Evolutionary conservation across 2,113 vertebrate species (phyloP), one percentile per base, ranked within the genome.

Genomic region (Todiramphus chloris): DNA sequence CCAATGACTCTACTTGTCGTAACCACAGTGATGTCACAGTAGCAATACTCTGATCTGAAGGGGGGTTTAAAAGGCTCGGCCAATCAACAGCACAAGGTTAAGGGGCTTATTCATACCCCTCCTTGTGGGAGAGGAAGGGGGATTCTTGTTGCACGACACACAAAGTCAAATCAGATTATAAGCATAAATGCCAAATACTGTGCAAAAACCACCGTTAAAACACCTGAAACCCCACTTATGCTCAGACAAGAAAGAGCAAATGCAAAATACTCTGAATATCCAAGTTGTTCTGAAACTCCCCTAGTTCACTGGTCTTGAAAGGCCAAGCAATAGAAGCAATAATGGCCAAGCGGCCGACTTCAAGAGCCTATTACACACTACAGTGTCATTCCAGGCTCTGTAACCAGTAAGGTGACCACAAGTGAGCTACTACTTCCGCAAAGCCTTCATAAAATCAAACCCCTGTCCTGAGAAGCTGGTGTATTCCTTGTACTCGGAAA

Each of bases 311-410:
- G n/a, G 41, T 66, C 44, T 70, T 67, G 53, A 16, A 66, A 90
- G 66, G 30, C 60, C 70, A 63, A 53, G 33, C 1, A 3, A 63
- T 21, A 48, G 60, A 58, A 77, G 74, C 77, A 27, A 24, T 19
- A 85, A 56, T 23, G 90, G 31, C 55, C 3, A 2, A 91, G 88
- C 5, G 3, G 60, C 16, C 4, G 2, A 31, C 41, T 66, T 64
- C 56, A 63, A 35, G 44, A 75, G 50, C 31, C 46, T 16, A 3
- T 20, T 39, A 44, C 37, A 60, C 0, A 0, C 51, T 39, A 13
- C 0, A 0, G n/a, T 1, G 16, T 5, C 2, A 30, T 21, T 35
- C 75, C 18, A 77, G 16, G 3, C 41, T 51, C 53, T 56, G 9
- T 30, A 43, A 56, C 19, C 75, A 86, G 59, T 2, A 66, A 70